Evolutionary conservation across 2,797 vertebrate species (phyloP).

Genomic region (Pristis pectinata): DNA sequence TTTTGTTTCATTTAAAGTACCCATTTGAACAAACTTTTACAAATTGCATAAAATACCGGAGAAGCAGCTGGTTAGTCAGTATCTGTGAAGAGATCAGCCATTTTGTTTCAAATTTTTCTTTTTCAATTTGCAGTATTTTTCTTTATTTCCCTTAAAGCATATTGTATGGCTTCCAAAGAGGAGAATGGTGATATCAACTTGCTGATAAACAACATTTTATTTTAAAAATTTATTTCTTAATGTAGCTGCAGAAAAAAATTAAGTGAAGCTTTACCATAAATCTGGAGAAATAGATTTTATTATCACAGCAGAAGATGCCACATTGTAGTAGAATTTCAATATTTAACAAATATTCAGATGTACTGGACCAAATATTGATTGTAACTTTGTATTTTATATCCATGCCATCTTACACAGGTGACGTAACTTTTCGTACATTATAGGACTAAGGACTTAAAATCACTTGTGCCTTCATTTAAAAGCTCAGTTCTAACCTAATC

Average conservation of each 20-base stretch:
- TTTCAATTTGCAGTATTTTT: not conserved
- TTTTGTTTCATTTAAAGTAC: not conserved
- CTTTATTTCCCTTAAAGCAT: not conserved
- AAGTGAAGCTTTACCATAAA: slow-evolving; percentile 1
- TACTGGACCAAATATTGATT: slow-evolving; percentile 5
- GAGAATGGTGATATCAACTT: slow-evolving; percentile 4
- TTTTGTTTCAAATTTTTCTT: not conserved
- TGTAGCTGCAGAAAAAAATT: not conserved
- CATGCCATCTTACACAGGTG: not conserved
- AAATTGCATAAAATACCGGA: not conserved
- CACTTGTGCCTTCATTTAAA: not conserved
- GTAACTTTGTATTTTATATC: slow-evolving; percentile 29
- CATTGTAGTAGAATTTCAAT: slow-evolving; percentile 32
- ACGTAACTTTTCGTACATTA: not conserved
- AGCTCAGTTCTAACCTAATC: not conserved
- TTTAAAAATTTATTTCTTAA: slow-evolving; percentile 29
- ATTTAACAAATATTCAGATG: slow-evolving; percentile 5
- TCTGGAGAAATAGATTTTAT: slow-evolving; percentile 26
- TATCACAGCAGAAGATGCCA: slow-evolving; percentile 26
- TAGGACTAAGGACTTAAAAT: not conserved
- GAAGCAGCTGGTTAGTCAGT: not conserved
- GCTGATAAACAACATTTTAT: not conserved
- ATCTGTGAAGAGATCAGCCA: not conserved
- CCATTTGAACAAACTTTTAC: not conserved
- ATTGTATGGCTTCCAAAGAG: not conserved